Base-by-base conservation (phyloP, 2,113 vertebrate genomes). In the Marmota flaviventris region DNA sequence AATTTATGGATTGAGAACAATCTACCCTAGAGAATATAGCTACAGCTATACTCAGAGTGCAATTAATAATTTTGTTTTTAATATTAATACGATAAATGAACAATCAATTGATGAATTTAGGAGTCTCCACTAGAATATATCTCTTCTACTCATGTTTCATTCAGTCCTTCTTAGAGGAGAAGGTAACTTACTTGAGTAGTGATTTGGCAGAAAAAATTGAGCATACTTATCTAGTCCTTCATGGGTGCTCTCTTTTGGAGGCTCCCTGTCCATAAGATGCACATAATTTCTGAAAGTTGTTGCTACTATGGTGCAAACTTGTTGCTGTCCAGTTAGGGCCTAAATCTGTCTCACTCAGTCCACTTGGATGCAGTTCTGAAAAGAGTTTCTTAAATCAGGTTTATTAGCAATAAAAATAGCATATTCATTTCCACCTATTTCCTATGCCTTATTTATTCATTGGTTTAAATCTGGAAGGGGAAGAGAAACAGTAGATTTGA, bases 281-380 rank as follows among this genome's bases (percentile, higher is more conserved):
- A 51, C 51, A 22, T 58, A 37, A 34, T 77, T 42, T 93, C 75
- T 86, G 53, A 56, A 42, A 61, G 39, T 70, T 48, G 72, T n/a
- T 85, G 14, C n/a, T 51, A 3, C 37, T 86, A 5, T 93, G 34
- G 14, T 61, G 22, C 63, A 89, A 17, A 53, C 7, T 17, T 76
- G 9, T 45, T 69, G 16, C 51, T 83, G 70, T 42, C 42, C 42
- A 92, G 27, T 27, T 42, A 86, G 32, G 56, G 45, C 29, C 48
- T 69, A 58, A 37, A 53, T 67, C 24, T 88, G 18, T 77, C 53
- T 79, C 37, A 24, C 85, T 89, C 20, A 84, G 45, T 67, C 27
- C 81, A 92, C 37, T 78, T 77, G 39, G 53, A 24, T 89, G 37
- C 10, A 94, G n/a, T 73, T 84, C 24, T 89, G 77, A 89, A 77